phyloP scores from a whole-genome alignment of 2,797 vertebrate species.

The Podargus strigoides region DNA sequence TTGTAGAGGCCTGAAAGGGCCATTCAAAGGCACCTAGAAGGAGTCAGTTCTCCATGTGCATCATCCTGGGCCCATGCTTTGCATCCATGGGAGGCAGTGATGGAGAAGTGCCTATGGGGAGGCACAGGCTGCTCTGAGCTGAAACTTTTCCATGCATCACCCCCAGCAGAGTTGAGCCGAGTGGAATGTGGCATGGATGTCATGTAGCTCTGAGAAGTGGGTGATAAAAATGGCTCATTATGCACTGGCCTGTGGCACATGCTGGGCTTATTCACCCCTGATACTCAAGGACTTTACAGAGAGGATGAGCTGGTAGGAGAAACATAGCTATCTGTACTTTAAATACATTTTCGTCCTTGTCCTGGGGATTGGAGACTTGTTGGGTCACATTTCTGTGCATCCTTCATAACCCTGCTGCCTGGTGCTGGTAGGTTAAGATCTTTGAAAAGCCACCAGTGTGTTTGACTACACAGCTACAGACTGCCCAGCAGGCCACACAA shows the following conservation, averaged over 20 bases:
- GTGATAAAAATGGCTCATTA: background rate
- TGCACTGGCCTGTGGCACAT: background rate
- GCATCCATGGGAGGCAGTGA: background rate
- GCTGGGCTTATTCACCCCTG: background rate
- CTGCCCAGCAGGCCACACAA: background rate
- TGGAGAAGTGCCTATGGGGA: background rate
- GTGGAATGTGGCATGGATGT: background rate
- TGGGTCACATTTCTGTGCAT: background rate
- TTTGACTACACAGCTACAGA: background rate
- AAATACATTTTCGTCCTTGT: background rate
- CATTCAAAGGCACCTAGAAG: background rate
- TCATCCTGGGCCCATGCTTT: background rate
- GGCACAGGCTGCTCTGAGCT: background rate
- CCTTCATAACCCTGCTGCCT: background rate
- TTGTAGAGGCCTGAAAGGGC: background rate
- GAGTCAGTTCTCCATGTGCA: accelerated
- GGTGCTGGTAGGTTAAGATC: background rate
- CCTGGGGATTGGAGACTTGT: background rate
- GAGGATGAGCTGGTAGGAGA: background rate
- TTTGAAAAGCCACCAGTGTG: background rate
- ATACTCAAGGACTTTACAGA: background rate
- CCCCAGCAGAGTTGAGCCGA: background rate
- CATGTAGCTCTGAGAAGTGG: background rate
- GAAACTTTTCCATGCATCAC: background rate
- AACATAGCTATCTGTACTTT: background rate